These are phyloP conservation scores for Notothenia coriiceps DNA, from an alignment of 2,113 vertebrate species.

Conservation along the genomic window DNA sequence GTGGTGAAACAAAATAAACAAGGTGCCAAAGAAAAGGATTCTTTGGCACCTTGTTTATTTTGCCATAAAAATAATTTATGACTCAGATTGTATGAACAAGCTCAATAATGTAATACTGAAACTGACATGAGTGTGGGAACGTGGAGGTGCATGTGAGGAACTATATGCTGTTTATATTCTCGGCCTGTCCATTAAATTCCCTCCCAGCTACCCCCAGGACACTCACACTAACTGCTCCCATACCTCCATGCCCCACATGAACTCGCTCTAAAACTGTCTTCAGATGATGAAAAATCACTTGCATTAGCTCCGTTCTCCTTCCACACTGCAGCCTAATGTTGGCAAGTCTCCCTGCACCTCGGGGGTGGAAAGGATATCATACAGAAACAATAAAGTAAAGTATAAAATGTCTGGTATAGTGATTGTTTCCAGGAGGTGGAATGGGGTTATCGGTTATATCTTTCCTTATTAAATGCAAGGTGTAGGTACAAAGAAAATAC, in stretches of 20 bases:
- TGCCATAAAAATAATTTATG: too few relatives aligned
- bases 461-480: slow-evolving; percentile 28
- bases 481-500: background rate
- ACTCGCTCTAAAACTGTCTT: slow-evolving; percentile 15
- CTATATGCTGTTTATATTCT: background rate
- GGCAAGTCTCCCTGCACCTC: slow-evolving; percentile 1
- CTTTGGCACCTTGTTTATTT: too few relatives aligned
- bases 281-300: slow-evolving; percentile 15
- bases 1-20: too few relatives aligned
- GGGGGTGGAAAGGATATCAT: background rate
- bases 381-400: background rate
- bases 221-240: background rate
- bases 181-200: background rate
- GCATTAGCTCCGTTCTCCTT: background rate
- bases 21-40: too few relatives aligned
- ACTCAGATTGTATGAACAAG: background rate
- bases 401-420: background rate
- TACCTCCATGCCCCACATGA: background rate
- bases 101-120: background rate
- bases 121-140: background rate
- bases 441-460: background rate
- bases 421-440: slow-evolving; percentile 20
- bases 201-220: background rate
- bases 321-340: background rate
- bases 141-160: background rate